These are phyloP conservation scores for Agrochola macilenta DNA, from an alignment of 2,888 invertebrate genomes.

Conservation along the genomic window DNA sequence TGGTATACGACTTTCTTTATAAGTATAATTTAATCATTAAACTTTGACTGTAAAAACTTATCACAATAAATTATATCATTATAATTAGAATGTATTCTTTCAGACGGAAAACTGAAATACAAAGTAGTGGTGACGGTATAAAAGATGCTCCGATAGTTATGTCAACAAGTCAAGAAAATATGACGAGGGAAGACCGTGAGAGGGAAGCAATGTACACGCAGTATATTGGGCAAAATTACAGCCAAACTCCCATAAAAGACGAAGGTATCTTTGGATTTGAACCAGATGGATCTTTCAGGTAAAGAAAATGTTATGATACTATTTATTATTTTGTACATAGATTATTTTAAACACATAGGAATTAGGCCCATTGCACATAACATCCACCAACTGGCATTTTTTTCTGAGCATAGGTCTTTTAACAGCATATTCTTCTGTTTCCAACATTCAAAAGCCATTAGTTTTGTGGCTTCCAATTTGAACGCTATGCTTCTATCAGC, in stretches of 20 bases:
- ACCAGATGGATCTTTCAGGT: constrained; percentile 89
- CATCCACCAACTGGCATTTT: constrained; percentile 59
- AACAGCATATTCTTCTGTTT: constrained; percentile 51
- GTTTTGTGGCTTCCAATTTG: constrained; percentile 63
- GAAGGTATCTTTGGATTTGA: constrained; percentile 91
- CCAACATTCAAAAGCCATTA: constrained; percentile 58
- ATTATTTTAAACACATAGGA: constrained; percentile 55
- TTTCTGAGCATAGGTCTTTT: constrained; percentile 49
- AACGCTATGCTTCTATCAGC: constrained; percentile 81
- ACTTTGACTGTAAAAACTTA: not conserved
- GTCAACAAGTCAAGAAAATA: constrained; percentile 92
- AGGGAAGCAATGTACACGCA: constrained; percentile 85
- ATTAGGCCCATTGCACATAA: constrained; percentile 66
- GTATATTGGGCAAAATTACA: constrained; percentile 88
- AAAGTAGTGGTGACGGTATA: constrained; percentile 85
- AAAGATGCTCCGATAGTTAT: constrained; percentile 88
- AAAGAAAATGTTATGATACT: constrained; percentile 50
- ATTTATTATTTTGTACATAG: constrained; percentile 44
- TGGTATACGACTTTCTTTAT: not conserved
- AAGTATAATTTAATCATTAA: not conserved
- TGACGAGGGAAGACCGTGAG: constrained; percentile 88
- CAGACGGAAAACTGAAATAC: constrained; percentile 88
- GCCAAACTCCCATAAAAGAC: constrained; percentile 90
- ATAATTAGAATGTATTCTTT: constrained; percentile 40
- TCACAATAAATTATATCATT: not conserved